A percentile compares a stretch with the other conserved stretches of the same genome.
Conservation (phyloP, 2,113 vertebrate genomes). For the Marcusenius ussheri region DNA sequence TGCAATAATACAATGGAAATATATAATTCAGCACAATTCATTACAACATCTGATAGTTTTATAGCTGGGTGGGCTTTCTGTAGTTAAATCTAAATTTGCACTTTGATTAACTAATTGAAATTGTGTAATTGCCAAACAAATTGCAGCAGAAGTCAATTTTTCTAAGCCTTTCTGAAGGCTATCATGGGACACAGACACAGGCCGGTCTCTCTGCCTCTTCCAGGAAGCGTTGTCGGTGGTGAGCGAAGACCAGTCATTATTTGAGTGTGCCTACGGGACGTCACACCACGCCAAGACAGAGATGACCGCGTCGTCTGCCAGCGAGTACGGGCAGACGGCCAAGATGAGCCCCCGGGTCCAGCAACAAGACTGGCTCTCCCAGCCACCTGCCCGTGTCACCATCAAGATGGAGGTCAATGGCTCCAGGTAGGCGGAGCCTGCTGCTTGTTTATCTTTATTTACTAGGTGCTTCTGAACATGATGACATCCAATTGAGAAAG, state of each 20-base stretch:
- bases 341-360: conserved; percentile 79
- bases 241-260: conserved; percentile 80
- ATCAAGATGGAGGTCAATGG: conserved; percentile 85
- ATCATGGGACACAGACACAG: background rate
- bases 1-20: background rate
- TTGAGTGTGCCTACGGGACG: conserved; percentile 77
- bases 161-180: background rate
- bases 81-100: background rate
- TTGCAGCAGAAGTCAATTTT: background rate
- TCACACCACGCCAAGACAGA: conserved; percentile 70
- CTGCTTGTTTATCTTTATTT: background rate
- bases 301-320: conserved; percentile 78
- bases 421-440: conserved; percentile 57
- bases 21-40: background rate
- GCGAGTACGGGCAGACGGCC: conserved; percentile 74
- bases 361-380: conserved; percentile 77
- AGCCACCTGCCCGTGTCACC: conserved; percentile 68
- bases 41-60: background rate
- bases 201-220: conserved; percentile 16
- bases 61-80: background rate
- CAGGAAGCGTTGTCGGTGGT: conserved; percentile 82
- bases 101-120: background rate
- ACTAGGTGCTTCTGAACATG: background rate
- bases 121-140: background rate
- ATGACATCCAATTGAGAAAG: background rate